Percentiles rank a stretch among this genome's conserved stretches.
Evolutionary conservation across 2,113 vertebrate genomes (phyloP).

Genomic region (Macrotis lagotis): DNA sequence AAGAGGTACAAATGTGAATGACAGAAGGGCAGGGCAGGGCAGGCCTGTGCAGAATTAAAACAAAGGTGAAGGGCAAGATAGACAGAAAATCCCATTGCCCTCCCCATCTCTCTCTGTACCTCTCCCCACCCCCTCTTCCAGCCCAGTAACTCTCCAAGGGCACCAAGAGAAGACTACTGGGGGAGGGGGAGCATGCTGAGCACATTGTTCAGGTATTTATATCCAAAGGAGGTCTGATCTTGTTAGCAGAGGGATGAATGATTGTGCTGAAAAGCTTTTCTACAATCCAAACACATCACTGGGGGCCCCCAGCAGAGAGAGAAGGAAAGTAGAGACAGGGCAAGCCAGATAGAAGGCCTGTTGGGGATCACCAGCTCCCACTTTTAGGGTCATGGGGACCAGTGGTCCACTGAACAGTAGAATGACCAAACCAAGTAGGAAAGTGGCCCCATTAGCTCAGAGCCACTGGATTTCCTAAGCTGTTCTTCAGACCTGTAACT

Average conservation of each 20-base stretch:
- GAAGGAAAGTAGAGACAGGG: not conserved
- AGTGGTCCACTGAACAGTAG: not conserved
- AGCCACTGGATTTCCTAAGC: not conserved
- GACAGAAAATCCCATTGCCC: not conserved
- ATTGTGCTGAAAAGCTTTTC: slow-evolving; percentile 68
- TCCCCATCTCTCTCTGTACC: not conserved
- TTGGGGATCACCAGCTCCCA: not conserved
- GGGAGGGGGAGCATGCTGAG: not conserved
- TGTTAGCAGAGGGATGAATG: slow-evolving; percentile 61
- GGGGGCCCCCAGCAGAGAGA: slow-evolving; percentile 51
- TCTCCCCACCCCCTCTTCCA: slow-evolving; percentile 20
- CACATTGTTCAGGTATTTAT: slow-evolving; percentile 58
- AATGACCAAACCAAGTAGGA: not conserved
- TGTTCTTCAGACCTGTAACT: not conserved
- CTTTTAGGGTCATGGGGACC: not conserved
- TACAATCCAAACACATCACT: slow-evolving; percentile 53
- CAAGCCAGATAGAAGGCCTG: not conserved
- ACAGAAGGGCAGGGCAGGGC: accelerated
- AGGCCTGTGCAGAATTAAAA: not conserved
- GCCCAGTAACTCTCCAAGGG: slow-evolving; percentile 46
- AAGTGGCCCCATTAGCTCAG: not conserved
- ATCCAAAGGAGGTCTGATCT: slow-evolving; percentile 36
- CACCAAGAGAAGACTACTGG: slow-evolving; percentile 18
- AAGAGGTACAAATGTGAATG: accelerated
- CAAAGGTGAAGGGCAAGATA: not conserved